Conservation (phyloP, 2,888 invertebrate species). For the Chaitophorus viminalis region DNA sequence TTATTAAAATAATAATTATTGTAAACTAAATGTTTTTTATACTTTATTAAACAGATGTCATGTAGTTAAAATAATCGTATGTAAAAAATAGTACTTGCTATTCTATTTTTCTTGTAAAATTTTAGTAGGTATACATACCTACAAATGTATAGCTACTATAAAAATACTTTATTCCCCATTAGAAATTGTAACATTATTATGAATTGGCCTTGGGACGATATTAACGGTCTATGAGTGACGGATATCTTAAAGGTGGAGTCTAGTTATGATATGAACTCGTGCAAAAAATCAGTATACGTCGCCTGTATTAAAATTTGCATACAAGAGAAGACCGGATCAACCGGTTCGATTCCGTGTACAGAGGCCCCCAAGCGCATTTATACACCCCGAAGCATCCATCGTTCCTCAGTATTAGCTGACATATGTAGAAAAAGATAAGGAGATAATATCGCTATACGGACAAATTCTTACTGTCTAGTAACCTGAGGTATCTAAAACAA, state of each 20-base stretch:
- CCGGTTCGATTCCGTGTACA: slow-evolving; percentile 46
- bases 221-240: slow-evolving; percentile 40
- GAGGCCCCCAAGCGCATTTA: slow-evolving; percentile 1
- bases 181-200: neutral
- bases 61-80: neutral
- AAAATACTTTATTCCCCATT: neutral
- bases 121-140: neutral
- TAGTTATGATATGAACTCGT: slow-evolving; percentile 46
- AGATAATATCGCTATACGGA: slow-evolving; percentile 37
- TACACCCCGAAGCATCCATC: slow-evolving; percentile 40
- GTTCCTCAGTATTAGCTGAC: slow-evolving; percentile 1
- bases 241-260: slow-evolving; percentile 39
- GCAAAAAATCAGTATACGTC: slow-evolving; percentile 35
- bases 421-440: neutral
- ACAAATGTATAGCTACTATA: neutral
- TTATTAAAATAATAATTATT: too few relatives aligned
- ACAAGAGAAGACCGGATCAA: slow-evolving; percentile 55
- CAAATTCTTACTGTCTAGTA: slow-evolving; percentile 21
- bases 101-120: neutral
- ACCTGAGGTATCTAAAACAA: slow-evolving; percentile 26
- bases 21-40: too few relatives aligned
- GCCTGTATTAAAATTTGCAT: slow-evolving; percentile 36
- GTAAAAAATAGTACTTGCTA: neutral
- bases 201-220: neutral
- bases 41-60: too few relatives aligned